Percentiles rank a stretch among this genome's conserved stretches.
Evolutionary conservation across 2,797 vertebrate genomes (phyloP).

Genomic region (Schizopygopsis pylzovi): DNA sequence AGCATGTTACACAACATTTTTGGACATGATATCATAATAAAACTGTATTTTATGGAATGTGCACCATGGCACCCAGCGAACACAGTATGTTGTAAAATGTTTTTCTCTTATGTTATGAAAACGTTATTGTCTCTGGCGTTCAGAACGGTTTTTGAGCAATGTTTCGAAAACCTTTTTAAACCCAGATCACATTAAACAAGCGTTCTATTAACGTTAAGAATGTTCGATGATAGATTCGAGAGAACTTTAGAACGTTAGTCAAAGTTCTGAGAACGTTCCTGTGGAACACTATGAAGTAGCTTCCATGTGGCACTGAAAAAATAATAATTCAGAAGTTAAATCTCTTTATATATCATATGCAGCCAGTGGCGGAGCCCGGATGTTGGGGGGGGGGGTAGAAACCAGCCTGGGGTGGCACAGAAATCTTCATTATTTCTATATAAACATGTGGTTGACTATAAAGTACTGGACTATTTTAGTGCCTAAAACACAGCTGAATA

Average conservation of each 20-base stretch:
- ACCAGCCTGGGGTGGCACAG: too few species aligned
- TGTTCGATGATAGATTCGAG: not conserved
- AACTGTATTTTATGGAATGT: too few species aligned
- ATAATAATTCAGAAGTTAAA: not conserved
- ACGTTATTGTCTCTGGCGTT: too few species aligned
- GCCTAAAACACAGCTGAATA: too few species aligned
- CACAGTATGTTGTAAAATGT: too few species aligned
- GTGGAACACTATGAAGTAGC: not conserved
- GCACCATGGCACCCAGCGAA: too few species aligned
- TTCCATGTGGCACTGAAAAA: not conserved
- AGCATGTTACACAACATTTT: not conserved
- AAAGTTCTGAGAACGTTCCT: not conserved
- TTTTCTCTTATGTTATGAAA: not conserved
- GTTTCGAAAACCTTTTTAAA: not conserved
- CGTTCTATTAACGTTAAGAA: not conserved
- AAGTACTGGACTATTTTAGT: too few species aligned
- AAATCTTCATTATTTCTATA: too few species aligned
- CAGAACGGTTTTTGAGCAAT: not conserved
- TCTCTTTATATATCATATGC: not conserved
- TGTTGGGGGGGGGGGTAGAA: too few species aligned
- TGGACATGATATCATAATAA: not conserved
- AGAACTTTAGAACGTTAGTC: too few species aligned
- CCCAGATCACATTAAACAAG: not conserved
- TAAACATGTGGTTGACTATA: too few species aligned
- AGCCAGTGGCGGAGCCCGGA: too few species aligned